These are phyloP conservation scores for Chrysolina oricalcia DNA, from an alignment of 2,888 invertebrate genomes.

Conservation along the genomic window DNA sequence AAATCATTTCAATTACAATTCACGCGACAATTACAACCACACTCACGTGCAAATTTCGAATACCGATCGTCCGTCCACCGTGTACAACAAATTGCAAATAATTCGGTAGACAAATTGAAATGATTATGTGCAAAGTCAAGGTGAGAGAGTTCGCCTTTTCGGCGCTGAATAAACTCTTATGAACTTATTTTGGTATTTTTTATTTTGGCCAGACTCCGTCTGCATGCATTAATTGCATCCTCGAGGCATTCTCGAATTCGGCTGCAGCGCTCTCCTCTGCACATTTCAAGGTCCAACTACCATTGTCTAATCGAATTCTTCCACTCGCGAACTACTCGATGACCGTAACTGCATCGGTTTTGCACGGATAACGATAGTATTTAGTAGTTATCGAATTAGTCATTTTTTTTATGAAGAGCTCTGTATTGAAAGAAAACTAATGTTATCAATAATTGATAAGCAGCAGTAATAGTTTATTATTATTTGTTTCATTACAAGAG, in stretches of 20 bases:
- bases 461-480: no score
- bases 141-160: conserved; percentile 62
- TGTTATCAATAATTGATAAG: no score
- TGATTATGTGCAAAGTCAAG: conserved; percentile 62
- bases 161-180: conserved; percentile 63
- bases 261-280: conserved; percentile 50
- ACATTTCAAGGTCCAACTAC: conserved; percentile 60
- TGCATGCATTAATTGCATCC: conserved; percentile 71
- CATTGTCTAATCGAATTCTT: conserved; percentile 55
- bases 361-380: conserved; percentile 6
- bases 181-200: conserved; percentile 64
- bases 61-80: conserved; percentile 7
- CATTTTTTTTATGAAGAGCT: no score
- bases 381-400: no score
- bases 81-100: conserved; percentile 24
- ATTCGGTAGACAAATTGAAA: conserved; percentile 60
- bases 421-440: no score
- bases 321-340: conserved; percentile 17
- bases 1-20: no score
- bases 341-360: conserved; percentile 7
- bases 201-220: conserved; percentile 63
- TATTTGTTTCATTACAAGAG: no score
- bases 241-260: conserved; percentile 66
- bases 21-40: background rate
- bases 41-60: background rate